Evolutionary conservation across 2,113 vertebrate species (phyloP).

Genomic region (Ochotona princeps): DNA sequence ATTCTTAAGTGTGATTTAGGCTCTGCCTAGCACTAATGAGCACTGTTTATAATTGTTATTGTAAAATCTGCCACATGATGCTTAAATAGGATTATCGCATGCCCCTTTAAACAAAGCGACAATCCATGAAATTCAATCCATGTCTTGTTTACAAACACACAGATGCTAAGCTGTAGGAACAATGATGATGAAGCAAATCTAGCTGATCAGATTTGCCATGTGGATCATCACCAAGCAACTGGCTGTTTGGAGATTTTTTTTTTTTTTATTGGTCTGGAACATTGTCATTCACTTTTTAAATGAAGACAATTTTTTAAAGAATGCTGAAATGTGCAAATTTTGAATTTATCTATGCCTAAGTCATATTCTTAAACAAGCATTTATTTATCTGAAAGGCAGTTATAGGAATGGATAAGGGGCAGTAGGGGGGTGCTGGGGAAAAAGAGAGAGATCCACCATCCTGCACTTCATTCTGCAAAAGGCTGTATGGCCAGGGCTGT

Average conservation of each 20-base stretch:
- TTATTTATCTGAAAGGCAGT: no score
- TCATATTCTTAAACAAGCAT: no score
- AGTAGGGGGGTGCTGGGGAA: no score
- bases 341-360: neutral
- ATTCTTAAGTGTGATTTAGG: slow-evolving; percentile 78
- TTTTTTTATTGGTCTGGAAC: neutral
- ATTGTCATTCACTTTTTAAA: slow-evolving; percentile 30
- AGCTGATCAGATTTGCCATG: slow-evolving; percentile 20
- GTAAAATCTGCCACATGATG: slow-evolving; percentile 80
- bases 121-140: slow-evolving; percentile 70
- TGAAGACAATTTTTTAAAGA: neutral
- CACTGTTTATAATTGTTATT: slow-evolving; percentile 70
- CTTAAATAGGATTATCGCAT: slow-evolving; percentile 81
- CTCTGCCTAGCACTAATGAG: slow-evolving; percentile 77
- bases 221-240: neutral
- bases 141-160: slow-evolving; percentile 68
- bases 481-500: no score
- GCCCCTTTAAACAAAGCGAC: slow-evolving; percentile 82
- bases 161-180: slow-evolving; percentile 56
- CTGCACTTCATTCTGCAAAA: no score
- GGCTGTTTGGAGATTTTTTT: slow-evolving; percentile 21
- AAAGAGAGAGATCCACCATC: no score
- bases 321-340: neutral
- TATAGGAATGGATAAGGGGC: no score
- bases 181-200: neutral